Evolutionary conservation across 1,140 invertebrate genomes (phyloP).

Genomic region (Scaptomyza hsui): DNA sequence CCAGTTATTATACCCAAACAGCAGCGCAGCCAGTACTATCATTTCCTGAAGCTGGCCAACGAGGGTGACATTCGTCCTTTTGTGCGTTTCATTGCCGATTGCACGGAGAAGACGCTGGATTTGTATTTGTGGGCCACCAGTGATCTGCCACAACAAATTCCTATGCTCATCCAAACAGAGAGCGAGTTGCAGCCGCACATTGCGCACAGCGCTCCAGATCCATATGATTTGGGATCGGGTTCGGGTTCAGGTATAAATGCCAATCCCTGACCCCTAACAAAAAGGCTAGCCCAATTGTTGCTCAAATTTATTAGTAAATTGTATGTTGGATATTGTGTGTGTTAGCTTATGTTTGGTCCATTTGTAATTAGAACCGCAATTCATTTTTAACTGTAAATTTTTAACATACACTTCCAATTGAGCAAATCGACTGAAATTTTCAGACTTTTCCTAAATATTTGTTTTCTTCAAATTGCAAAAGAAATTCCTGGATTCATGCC

Average conservation of each 20-base stretch:
- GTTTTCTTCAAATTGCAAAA: no score
- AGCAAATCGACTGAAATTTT: no score
- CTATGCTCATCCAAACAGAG: slow-evolving; percentile 84
- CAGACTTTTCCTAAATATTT: no score
- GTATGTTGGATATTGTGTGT: slow-evolving; percentile 39
- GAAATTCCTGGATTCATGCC: no score
- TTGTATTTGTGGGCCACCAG: slow-evolving; percentile 94
- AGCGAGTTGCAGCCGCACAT: slow-evolving; percentile 56
- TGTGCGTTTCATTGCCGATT: slow-evolving; percentile 97
- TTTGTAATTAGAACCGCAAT: no score
- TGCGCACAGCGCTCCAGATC: slow-evolving; percentile 34
- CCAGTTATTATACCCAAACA: slow-evolving; percentile 97
- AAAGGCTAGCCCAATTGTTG: neutral
- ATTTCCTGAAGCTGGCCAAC: slow-evolving; percentile 95
- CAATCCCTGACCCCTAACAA: slow-evolving; percentile 49
- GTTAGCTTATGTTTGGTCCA: slow-evolving; percentile 14
- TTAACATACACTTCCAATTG: no score
- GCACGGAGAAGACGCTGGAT: slow-evolving; percentile 96
- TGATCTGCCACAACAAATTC: slow-evolving; percentile 86
- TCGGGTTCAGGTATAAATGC: slow-evolving; percentile 1
- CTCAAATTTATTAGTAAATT: slow-evolving; percentile 32
- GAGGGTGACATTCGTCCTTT: slow-evolving; percentile 96
- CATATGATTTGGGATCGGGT: slow-evolving; percentile 37
- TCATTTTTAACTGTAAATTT: no score
- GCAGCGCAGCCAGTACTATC: slow-evolving; percentile 93